Base-by-base conservation (phyloP, 2,888 invertebrate species). In the Agriotes lineatus region DNA sequence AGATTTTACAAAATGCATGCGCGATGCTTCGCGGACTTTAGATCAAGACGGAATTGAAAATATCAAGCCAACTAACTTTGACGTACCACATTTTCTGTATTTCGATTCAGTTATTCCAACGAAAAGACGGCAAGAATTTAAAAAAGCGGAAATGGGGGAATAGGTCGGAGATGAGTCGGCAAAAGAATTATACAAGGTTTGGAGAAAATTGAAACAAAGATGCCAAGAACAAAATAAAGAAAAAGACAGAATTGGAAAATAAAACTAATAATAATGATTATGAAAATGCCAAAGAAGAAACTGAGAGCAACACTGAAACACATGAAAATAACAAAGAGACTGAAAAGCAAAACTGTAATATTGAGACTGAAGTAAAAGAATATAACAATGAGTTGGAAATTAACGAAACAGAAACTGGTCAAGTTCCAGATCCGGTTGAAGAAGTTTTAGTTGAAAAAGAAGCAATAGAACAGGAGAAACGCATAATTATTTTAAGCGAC, bases 41-140 rank as follows among this genome's bases (percentile, higher is more conserved):
- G 63, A 54, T 33, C 35, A 56, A 58, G 20, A 60, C 20, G 37
- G 44, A 33, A 54, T 54, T 54, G 42, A 58, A 56, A 71, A 61
- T 48, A 45, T 52, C 30, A 69, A 69, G 39, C 72, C 69, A 56
- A 67, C 67, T 59, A 63, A 20, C 25, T 71, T 71, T 67, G 63
- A 69, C 16, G 57, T 71, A 59, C 71, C 71, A 25, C 61, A 71
- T 71, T 71, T 71, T 71, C 63, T 70, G 16, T 69, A 71, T 69
- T 71, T 71, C 33, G 69, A 71, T 18, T 69, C 66, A 54, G 54
- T 69, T 35, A 69, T 67, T 59, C 35, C 42, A 14, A 7, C 20
- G 14, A 22, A 58, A 39, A 39, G 58, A 42, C 19, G 57, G 16
- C 19, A 18, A 22, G 42, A 44, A 19, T 39, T 58, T 42, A 58